These are phyloP conservation scores for Dilophus febrilis DNA, from an alignment of 2,888 invertebrate genomes.

Conservation along the genomic window DNA sequence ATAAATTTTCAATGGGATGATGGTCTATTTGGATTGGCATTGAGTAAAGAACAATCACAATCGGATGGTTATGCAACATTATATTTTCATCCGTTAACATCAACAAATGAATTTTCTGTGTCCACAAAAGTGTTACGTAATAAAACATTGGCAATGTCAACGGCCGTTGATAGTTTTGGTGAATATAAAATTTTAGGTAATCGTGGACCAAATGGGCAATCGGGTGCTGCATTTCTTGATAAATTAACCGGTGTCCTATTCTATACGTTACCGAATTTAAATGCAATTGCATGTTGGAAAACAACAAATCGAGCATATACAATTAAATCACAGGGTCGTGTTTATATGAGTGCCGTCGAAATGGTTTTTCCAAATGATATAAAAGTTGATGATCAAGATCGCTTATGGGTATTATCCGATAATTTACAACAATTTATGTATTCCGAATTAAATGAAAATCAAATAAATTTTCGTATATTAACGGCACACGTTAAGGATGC, in stretches of 20 bases:
- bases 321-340: conserved; percentile 51
- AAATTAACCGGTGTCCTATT: conserved; percentile 53
- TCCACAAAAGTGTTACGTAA: conserved; percentile 49
- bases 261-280: conserved; percentile 55
- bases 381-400: conserved; percentile 53
- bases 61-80: conserved; percentile 49
- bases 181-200: conserved; percentile 50
- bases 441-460: conserved; percentile 38
- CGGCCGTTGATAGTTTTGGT: conserved; percentile 34
- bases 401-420: conserved; percentile 58
- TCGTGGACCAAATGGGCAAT: conserved; percentile 54
- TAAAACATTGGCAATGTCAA: conserved; percentile 35
- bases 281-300: conserved; percentile 64
- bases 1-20: conserved; percentile 59
- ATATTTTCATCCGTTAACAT: conserved; percentile 65
- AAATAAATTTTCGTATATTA: conserved; percentile 54
- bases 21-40: conserved; percentile 55
- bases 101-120: conserved; percentile 59
- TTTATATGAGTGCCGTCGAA: conserved; percentile 50
- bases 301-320: conserved; percentile 48
- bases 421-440: conserved; percentile 55
- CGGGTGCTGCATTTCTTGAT: conserved; percentile 54
- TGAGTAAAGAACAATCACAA: conserved; percentile 42
- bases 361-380: conserved; percentile 65
- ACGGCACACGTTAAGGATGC: conserved; percentile 50